Evolutionary conservation across 1,140 invertebrate genomes (phyloP), one percentile per base, ranked within the genome.

Genomic region (Phymorhynchus buccinoides): DNA sequence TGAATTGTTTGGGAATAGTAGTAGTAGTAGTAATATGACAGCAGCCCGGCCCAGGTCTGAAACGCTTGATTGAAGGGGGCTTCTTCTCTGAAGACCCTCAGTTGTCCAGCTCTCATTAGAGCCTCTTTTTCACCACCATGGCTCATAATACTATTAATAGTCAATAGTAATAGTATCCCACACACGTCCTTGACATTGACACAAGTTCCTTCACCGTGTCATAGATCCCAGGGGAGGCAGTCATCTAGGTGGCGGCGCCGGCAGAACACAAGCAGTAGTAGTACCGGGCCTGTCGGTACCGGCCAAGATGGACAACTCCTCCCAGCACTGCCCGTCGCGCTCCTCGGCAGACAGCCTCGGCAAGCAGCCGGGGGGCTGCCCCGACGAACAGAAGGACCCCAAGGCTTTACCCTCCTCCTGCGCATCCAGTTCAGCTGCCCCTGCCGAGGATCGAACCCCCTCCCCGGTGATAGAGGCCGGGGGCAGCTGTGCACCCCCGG

Each of bases 261-360:
- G 68, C 62, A 62, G 66, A 41, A 68, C 85, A 35, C 68, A 80
- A 56, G 62, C 68, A 32, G 41, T 14, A 62, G 66, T n/a, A n/a
- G n/a, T n/a, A n/a, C 71, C 68, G 41, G 77, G 37, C 9, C 84
- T 66, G 62, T 66, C 73, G n/a, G n/a, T n/a, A n/a, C n/a, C n/a
- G n/a, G 48, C 62, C 42, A 87, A 80, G 86, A 87, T 87, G 86
- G 86, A 87, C 80, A 85, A 85, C 73, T 75, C 73, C 16, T 30
- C 27, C 27, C 22, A 27, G 35, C 86, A 84, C 82, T 87, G 84
- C 82, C 84, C 86, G 2, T 87, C 86, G 30, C 84, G 84, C 22
- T 85, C 86, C 35, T 85, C 86, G 9, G 73, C 86, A 35, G 86
- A 87, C 62, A 87, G 85, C 56, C 80, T 87, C 27, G 37, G 84